phyloP scores from a whole-genome alignment of 2,888 invertebrate genomes.

The Ochropacha duplaris region DNA sequence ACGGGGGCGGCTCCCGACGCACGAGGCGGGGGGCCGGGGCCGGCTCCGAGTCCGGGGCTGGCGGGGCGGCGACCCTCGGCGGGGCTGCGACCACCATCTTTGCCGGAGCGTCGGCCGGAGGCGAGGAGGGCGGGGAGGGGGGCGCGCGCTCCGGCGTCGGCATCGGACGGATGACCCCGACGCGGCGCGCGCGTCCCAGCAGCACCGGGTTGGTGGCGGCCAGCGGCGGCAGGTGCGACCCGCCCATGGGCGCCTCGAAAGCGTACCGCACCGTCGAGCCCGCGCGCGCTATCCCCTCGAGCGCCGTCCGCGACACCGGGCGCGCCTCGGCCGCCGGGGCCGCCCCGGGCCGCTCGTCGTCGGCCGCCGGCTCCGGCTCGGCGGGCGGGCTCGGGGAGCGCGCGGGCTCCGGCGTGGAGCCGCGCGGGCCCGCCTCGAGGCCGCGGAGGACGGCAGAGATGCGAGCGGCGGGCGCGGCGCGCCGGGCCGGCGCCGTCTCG shows the following conservation, averaged over 20 bases:
- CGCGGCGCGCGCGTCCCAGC: slow-evolving; percentile 67
- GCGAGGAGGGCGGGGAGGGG: slow-evolving; percentile 34
- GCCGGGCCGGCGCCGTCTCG: slow-evolving; percentile 86
- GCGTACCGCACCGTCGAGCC: slow-evolving; percentile 86
- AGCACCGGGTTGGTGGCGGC: slow-evolving; percentile 68
- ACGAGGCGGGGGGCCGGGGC: slow-evolving; percentile 58
- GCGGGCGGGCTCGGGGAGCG: slow-evolving; percentile 39
- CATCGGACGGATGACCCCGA: slow-evolving; percentile 83
- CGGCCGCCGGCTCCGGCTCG: slow-evolving; percentile 40
- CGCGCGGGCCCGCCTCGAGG: slow-evolving; percentile 54
- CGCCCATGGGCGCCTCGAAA: slow-evolving; percentile 69
- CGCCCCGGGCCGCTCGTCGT: slow-evolving; percentile 42
- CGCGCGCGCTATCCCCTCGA: slow-evolving; percentile 86
- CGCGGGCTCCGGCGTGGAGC: slow-evolving; percentile 59
- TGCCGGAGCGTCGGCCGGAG: slow-evolving; percentile 30
- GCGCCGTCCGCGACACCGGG: slow-evolving; percentile 81
- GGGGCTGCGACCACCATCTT: slow-evolving; percentile 32
- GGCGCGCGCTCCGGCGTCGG: slow-evolving; percentile 45
- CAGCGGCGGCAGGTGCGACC: slow-evolving; percentile 65
- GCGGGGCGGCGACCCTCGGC: slow-evolving; percentile 30
- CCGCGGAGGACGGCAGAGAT: slow-evolving; percentile 66
- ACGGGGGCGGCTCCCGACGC: slow-evolving; percentile 69
- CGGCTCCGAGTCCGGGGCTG: slow-evolving; percentile 39
- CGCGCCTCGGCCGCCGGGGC: slow-evolving; percentile 51
- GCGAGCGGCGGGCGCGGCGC: slow-evolving; percentile 78